Percentiles rank a stretch among this genome's conserved stretches.
Evolutionary conservation across 2,888 invertebrate genomes (phyloP).

Genomic region (Xestia sexstrigata): DNA sequence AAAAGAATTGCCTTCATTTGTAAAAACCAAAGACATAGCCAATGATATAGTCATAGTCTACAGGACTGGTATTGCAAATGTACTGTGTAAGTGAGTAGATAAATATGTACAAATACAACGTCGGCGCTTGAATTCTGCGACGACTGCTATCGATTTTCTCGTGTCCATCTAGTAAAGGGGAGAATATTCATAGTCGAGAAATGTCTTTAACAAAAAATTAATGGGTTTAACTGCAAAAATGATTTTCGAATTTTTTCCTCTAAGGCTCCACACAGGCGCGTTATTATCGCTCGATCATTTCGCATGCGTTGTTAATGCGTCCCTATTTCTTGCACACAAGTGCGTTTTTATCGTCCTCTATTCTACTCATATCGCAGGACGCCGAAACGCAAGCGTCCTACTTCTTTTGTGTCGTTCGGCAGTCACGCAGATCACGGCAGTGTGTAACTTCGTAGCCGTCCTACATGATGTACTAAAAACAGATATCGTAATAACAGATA

Average conservation of each 20-base stretch:
- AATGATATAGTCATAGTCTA: constrained; percentile 1
- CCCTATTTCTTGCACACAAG: too few relatives aligned
- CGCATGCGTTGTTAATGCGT: too few relatives aligned
- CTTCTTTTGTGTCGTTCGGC: too few relatives aligned
- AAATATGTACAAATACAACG: constrained; percentile 59
- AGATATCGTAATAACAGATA: too few relatives aligned
- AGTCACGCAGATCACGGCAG: too few relatives aligned
- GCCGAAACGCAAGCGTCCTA: too few relatives aligned
- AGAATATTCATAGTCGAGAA: constrained; percentile 77
- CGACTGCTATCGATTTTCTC: constrained; percentile 83
- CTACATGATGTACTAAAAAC: too few relatives aligned
- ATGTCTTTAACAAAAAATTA: not conserved
- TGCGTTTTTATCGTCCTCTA: too few relatives aligned
- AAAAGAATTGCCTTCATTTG: not conserved
- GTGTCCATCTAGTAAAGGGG: constrained; percentile 75
- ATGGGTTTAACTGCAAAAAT: not conserved
- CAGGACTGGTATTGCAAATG: constrained; percentile 1
- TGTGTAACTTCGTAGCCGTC: too few relatives aligned
- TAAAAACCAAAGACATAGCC: constrained; percentile 4
- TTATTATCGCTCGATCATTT: too few relatives aligned
- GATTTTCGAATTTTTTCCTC: not conserved
- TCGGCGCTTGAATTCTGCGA: constrained; percentile 73
- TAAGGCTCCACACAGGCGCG: too few relatives aligned
- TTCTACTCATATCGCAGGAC: too few relatives aligned
- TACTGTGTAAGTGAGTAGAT: constrained; percentile 25